Evolutionary conservation across 2,797 vertebrate genomes (phyloP), one percentile per base, ranked within the genome.

Genomic region (Cynopterus sphinx): DNA sequence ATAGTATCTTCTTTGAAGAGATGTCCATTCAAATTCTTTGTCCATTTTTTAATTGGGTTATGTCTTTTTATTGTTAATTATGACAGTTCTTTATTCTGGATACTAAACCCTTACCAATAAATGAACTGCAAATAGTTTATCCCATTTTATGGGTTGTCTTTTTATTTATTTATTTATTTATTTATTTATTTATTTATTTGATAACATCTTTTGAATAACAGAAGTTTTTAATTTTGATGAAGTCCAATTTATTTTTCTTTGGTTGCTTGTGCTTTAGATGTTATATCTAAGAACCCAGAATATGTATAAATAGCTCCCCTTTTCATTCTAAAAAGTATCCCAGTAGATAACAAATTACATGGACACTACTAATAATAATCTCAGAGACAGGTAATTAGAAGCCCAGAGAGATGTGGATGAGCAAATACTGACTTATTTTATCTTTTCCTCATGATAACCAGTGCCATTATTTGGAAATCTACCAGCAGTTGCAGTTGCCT

Each of bases 51-150:
- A 79, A n/a, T 68, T 91, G 22, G 6, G 10, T 81, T 89, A 26
- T 84, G 6, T 79, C 19, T 74, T 95, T 91, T 86, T 81, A 46
- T 67, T 84, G 12, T 83, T 87, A 41, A 55, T 55, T 41, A 22
- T 31, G 74, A 78, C 33, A 43, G 41, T 75, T 90, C 31, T 86
- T 84, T 74, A 53, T 70, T 90, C 12, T 87, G 6, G 43, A 63
- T 95, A 63, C 28, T 75, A 87, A n/a, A 84, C 9, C 31, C 12
- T 89, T 78, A 53, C 68, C 43, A 83, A 28, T 74, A 84, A 74
- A 84, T 70, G 17, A 83, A 92, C 43, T 84, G 36, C n/a, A 92
- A 87, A 65, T 90, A 89, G 83, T 87, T 95, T 75, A 43, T 90
- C 24, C 17, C 36, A 63, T 59, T 89, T 93, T 87, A 33, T 83